Conservation (phyloP, 2,113 vertebrate genomes). For the Rattus rattus region DNA sequence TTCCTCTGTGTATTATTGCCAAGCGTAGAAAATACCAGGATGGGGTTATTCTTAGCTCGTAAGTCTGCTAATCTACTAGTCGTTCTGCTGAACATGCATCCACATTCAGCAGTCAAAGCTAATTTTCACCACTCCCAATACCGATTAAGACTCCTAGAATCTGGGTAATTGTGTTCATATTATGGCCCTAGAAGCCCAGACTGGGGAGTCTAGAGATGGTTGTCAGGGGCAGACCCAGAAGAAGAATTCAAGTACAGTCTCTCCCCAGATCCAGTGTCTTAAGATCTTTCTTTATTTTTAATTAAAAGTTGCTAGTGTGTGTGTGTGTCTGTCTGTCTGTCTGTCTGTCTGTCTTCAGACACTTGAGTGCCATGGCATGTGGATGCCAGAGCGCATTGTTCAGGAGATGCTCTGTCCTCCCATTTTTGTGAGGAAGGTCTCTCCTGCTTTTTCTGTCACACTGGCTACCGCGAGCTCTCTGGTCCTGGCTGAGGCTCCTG, state of each 20-base stretch:
- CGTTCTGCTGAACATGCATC: background rate
- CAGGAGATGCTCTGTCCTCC: too few species aligned
- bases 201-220: background rate
- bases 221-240: background rate
- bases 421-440: background rate
- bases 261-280: background rate
- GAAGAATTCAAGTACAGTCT: background rate
- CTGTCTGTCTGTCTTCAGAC: background rate
- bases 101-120: background rate
- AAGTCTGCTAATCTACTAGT: background rate
- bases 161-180: background rate
- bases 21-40: background rate
- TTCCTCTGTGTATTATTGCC: slow-evolving; percentile 7
- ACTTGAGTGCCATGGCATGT: background rate
- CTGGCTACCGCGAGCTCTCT: background rate
- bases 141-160: background rate
- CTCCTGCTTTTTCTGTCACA: background rate
- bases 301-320: background rate
- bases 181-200: background rate
- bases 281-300: background rate
- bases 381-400: background rate
- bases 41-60: background rate
- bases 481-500: too few species aligned
- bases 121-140: background rate
- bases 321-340: background rate